Conservation (phyloP, 2,888 invertebrate genomes). For the Ptilodon capucinus region DNA sequence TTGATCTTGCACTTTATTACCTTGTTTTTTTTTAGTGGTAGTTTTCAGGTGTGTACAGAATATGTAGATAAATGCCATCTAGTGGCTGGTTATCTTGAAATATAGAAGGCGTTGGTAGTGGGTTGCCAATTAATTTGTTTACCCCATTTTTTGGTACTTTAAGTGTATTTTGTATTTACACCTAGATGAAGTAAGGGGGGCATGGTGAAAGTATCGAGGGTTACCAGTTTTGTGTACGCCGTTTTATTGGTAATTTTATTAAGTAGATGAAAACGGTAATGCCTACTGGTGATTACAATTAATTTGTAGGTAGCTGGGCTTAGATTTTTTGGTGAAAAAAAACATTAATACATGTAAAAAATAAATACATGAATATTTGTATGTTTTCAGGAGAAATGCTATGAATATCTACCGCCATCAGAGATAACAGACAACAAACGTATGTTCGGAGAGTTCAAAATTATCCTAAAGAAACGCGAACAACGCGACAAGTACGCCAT, state of each 20-base stretch:
- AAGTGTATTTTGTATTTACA: no score
- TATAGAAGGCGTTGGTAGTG: background rate
- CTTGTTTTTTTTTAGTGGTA: background rate
- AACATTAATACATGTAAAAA: no score
- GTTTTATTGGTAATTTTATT: background rate
- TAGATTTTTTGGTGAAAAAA: no score
- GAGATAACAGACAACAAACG: slow-evolving; percentile 95
- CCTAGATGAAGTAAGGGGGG: no score
- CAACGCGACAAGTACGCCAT: slow-evolving; percentile 95
- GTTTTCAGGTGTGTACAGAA: background rate
- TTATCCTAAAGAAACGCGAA: slow-evolving; percentile 93
- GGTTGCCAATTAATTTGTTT: background rate
- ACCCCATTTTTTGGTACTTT: background rate
- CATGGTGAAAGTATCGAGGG: no score
- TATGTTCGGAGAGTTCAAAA: slow-evolving; percentile 93
- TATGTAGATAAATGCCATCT: background rate
- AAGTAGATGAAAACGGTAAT: no score
- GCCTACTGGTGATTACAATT: no score
- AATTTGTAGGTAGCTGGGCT: no score
- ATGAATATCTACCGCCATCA: slow-evolving; percentile 95
- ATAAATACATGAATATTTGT: no score
- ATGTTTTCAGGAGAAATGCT: slow-evolving; percentile 91
- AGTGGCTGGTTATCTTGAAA: background rate
- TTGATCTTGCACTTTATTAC: no score
- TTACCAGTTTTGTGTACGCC: background rate